Percentiles rank a stretch among this genome's conserved stretches.
Conservation (phyloP, 2,888 invertebrate species). For the Pachydiplax longipennis region DNA sequence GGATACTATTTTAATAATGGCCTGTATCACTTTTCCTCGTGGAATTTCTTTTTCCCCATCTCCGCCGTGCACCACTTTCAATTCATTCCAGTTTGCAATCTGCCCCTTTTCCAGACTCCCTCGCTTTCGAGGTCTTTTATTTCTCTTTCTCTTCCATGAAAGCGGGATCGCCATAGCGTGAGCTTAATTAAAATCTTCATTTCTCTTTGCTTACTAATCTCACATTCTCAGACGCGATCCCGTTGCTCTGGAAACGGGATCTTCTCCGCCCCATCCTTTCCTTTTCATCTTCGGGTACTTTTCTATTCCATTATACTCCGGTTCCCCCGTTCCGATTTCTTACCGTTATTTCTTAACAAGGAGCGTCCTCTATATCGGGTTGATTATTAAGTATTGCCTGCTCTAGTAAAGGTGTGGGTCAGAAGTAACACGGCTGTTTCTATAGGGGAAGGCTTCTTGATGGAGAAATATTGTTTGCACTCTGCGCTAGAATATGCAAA, state of each 20-base stretch:
- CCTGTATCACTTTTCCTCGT: no score
- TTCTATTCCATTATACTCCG: background rate
- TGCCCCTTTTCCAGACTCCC: background rate
- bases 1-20: no score
- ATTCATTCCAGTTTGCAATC: background rate
- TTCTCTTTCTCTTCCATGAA: background rate
- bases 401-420: background rate
- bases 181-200: background rate
- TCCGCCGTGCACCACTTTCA: background rate
- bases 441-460: no score
- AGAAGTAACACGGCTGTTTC: background rate
- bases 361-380: background rate
- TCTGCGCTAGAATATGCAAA: no score
- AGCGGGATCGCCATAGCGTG: background rate
- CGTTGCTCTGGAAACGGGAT: background rate
- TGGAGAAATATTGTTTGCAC: no score
- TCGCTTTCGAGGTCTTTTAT: background rate
- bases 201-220: background rate
- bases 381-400: background rate
- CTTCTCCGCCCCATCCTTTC: background rate
- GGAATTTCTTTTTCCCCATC: background rate
- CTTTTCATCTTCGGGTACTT: background rate
- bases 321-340: background rate
- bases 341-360: background rate
- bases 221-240: background rate